Conservation (phyloP, 30 jellyfish, hydroid and myxozoan species). For the Turritopsis rubra region DNA sequence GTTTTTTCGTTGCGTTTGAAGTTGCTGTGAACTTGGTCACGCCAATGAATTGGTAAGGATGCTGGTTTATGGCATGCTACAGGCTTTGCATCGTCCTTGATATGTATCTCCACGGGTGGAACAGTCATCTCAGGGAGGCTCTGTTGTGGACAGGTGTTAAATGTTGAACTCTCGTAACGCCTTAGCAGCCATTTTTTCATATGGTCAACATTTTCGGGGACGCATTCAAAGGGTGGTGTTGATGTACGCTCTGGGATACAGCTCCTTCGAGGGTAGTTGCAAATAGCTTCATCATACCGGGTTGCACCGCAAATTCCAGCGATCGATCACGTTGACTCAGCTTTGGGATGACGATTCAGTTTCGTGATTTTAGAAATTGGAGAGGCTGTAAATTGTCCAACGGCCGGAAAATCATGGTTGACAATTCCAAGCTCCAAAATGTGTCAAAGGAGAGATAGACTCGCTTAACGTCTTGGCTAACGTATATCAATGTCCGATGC, state of each 20-base stretch:
- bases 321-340: neutral
- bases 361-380: too few species aligned
- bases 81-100: neutral
- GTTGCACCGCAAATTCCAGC: neutral
- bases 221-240: neutral
- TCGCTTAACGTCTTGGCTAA: too few species aligned
- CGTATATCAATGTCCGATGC: too few species aligned
- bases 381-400: too few species aligned
- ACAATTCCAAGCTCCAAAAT: too few species aligned
- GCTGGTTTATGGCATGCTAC: neutral
- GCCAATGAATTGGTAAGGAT: neutral
- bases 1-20: neutral
- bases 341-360: too few species aligned
- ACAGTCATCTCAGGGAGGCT: neutral
- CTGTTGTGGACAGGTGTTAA: neutral
- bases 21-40: neutral
- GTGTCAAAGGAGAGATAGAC: too few species aligned
- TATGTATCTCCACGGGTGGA: neutral
- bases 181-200: neutral
- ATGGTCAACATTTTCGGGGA: too few species aligned
- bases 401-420: too few species aligned
- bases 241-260: neutral
- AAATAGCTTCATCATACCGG: neutral
- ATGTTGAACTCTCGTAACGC: neutral
- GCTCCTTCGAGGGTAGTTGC: neutral